These are phyloP conservation scores for Theristus sp. DNA, from an alignment of 2,888 invertebrate genomes.

Conservation along the genomic window DNA sequence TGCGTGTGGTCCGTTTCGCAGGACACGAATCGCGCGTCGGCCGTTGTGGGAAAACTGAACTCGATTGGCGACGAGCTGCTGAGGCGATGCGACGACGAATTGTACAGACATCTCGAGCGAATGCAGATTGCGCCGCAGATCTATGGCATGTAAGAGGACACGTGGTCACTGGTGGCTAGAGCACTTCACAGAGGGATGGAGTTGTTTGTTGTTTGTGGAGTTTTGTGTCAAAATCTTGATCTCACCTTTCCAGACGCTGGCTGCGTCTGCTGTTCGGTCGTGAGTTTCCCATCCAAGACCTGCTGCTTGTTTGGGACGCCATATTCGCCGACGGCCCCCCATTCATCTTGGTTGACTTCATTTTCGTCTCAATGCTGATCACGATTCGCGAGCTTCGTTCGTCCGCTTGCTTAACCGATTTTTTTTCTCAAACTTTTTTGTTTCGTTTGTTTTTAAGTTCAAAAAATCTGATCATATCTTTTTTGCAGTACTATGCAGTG, in stretches of 20 bases:
- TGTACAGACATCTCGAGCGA: conserved; percentile 46
- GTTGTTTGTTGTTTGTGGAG: no score
- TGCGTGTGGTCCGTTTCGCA: conserved; percentile 26
- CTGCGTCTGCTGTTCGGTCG: conserved; percentile 59
- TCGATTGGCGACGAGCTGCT: conserved; percentile 44
- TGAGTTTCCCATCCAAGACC: conserved; percentile 57
- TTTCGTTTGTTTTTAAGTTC: not conserved
- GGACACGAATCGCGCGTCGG: conserved; percentile 31
- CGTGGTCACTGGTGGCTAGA: no score
- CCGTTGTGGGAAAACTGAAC: conserved; percentile 33
- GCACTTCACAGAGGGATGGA: no score
- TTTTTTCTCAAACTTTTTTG: not conserved
- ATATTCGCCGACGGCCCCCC: conserved; percentile 49
- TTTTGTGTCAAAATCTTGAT: not conserved
- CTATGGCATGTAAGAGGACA: conserved; percentile 72
- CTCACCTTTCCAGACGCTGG: conserved; percentile 49
- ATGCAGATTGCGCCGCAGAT: conserved; percentile 62
- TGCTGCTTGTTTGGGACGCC: conserved; percentile 61
- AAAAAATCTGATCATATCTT: not conserved
- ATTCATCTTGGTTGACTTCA: conserved; percentile 43
- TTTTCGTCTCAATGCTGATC: conserved; percentile 57
- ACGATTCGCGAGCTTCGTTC: conserved; percentile 49
- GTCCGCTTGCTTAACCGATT: conserved; percentile 24
- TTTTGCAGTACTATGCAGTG: conserved; percentile 31
- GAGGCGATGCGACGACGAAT: conserved; percentile 43